Evolutionary conservation across 1,140 invertebrate genomes (phyloP).

Genomic region (Drosophila saltans): DNA sequence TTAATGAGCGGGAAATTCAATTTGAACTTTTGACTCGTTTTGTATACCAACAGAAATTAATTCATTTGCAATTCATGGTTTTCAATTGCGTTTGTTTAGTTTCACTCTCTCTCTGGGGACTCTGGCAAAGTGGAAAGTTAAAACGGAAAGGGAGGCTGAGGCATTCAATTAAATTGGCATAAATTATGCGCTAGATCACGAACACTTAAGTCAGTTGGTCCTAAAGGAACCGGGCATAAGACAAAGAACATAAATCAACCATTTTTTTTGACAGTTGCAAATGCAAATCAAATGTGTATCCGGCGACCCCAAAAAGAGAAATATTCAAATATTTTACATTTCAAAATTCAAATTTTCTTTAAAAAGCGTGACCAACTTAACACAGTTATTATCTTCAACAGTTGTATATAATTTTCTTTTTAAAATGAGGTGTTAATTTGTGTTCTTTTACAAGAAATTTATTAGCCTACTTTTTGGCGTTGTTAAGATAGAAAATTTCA

Average conservation of each 20-base stretch:
- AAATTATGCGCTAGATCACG: slow-evolving; percentile 64
- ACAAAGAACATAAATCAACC: slow-evolving; percentile 59
- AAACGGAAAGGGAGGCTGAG: not conserved
- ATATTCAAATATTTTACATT: not conserved
- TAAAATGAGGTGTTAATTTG: slow-evolving; percentile 73
- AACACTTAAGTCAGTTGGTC: slow-evolving; percentile 6
- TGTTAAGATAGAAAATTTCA: slow-evolving; percentile 49
- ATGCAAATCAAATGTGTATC: slow-evolving; percentile 67
- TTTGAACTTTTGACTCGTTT: slow-evolving; percentile 64
- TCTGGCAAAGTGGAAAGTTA: not conserved
- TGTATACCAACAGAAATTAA: slow-evolving; percentile 49
- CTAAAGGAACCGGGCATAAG: not conserved
- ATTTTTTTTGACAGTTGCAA: slow-evolving; percentile 58
- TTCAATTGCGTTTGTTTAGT: slow-evolving; percentile 72
- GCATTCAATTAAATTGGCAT: slow-evolving; percentile 77
- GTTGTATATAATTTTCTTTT: slow-evolving; percentile 10
- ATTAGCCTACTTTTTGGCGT: slow-evolving; percentile 35
- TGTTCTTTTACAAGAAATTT: slow-evolving; percentile 23
- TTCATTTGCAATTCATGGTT: slow-evolving; percentile 79
- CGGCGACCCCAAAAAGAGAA: slow-evolving; percentile 40
- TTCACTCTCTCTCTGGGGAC: slow-evolving; percentile 18
- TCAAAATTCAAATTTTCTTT: not conserved
- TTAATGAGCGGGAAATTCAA: slow-evolving; percentile 79
- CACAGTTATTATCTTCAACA: not conserved
- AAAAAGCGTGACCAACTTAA: slow-evolving; percentile 44